Evolutionary conservation across 2,888 invertebrate genomes (phyloP), one percentile per base, ranked within the genome.

Genomic region (Pandemis corylana): DNA sequence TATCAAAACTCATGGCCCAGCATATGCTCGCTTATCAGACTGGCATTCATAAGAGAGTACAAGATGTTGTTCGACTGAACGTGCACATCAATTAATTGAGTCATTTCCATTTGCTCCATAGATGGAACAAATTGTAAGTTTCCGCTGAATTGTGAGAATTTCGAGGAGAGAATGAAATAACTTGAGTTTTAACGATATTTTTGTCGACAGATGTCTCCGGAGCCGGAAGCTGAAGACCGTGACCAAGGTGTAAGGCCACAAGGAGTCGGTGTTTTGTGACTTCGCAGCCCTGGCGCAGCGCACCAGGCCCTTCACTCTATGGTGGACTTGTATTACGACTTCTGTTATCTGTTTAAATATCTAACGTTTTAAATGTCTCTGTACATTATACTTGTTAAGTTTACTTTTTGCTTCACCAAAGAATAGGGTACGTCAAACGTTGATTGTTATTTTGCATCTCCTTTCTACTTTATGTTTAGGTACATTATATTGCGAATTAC

Each of bases 181-280:
- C 7, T 51, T 51, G 7, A n/a, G 56, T 20, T 7, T 1, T 20
- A 56, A 56, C 15, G 20, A 20, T 20, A 9, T 36, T 15, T 70
- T 69, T 68, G 7, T 78, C 82, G 80, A 7, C 86, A 94, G 94
- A 78, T 92, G 92, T 80, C 84, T 93, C 75, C 88, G 90, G 76
- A 92, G 92, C 87, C 86, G 89, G 80, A 88, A 86, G 83, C 77
- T 92, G 88, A 94, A 94, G 81, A 86, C 87, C 67, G 85, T 94
- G 77, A 90, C 93, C 75, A 94, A 94, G 83, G 94, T 94, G 75
- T 94, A 93, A 91, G 79, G 77, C 70, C 73, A 56, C 65, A 46
- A 49, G 68, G 66, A 69, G 56, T 59, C 42, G n/a, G 20, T 61
- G 36, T 36, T 51, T 61, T 68, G 73, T 71, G 76, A 59, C 76